Base-by-base conservation (phyloP, 2,113 vertebrate species). In the Aviceda subcristata region DNA sequence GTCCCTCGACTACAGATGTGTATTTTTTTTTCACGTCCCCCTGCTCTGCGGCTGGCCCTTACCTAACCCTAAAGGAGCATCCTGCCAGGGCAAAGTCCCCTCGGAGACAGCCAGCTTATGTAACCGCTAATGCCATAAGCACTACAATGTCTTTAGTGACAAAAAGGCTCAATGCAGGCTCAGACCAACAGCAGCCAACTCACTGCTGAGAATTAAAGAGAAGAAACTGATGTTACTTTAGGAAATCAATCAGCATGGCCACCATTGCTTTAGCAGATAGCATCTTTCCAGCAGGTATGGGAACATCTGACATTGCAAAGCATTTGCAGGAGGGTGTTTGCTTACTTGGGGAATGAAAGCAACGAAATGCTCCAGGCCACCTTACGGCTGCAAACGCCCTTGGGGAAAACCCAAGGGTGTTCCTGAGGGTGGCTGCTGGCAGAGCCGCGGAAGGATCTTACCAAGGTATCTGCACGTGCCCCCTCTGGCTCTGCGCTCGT, bases 51-150 rank as follows among this genome's bases (percentile, higher is more conserved):
- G 22, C 64, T 32, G 81, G 66, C 76, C 94, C 88, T 87, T 92
- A 93, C 94, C 84, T 92, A 67, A 75, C 88, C 68, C 92, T 89
- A 95, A 96, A 92, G 91, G 79, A 97, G 86, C 96, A 95, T 83
- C 83, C 36, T n/a, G 8, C 38, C 59, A 67, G 41, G 67, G 90
- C 59, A 95, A 92, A 92, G 82, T 66, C 79, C 80, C 82, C 74
- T 94, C 5, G 0, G 83, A 96, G 95, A 91, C 89, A 96, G 83
- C 5, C 86, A 84, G 81, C 87, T 97, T 96, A 97, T 26, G 84
- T 79, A 97, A 94, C 50, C 6, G 23, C 86, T 97, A 96, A 96
- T 97, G 85, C 94, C 84, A 76, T 95, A 91, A 97, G 92, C 74
- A 76, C 75, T 76, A 83, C 91, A 88, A 76, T 80, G 87, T 90